A percentile compares a stretch with the other conserved stretches of the same genome.
Conservation (phyloP, 2,797 vertebrate genomes). For the Delichon dasypus region DNA sequence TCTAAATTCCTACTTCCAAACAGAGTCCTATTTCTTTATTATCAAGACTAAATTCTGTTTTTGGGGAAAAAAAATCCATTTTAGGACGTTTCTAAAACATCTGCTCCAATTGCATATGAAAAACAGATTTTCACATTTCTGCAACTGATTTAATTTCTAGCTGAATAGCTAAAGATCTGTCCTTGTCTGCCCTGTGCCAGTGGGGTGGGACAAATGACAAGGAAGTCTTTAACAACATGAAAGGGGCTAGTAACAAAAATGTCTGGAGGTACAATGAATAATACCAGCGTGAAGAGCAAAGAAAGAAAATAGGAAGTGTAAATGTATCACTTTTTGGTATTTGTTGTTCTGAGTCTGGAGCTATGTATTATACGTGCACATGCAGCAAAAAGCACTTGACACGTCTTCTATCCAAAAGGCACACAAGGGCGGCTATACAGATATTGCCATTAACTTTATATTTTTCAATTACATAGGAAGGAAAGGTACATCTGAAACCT, state of each 20-base stretch:
- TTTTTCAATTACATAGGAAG: not conserved
- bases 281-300: fast-evolving
- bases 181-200: not conserved
- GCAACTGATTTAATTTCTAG: not conserved
- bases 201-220: not conserved
- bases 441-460: not conserved
- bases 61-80: not conserved
- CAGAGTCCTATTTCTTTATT: not conserved
- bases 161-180: not conserved
- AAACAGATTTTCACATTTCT: conserved; percentile 37
- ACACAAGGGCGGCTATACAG: not conserved
- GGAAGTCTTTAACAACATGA: not conserved
- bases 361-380: not conserved
- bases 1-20: conserved; percentile 2
- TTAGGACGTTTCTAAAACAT: conserved; percentile 39
- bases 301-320: not conserved
- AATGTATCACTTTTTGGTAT: not conserved
- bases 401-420: not conserved
- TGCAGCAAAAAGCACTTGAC: not conserved
- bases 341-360: not conserved
- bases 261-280: not conserved
- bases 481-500: not conserved
- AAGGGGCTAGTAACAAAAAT: not conserved
- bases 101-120: conserved; percentile 30
- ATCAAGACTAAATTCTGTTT: not conserved